phyloP scores from a whole-genome alignment of 1,140 invertebrate genomes.

The Orussus abietinus region DNA sequence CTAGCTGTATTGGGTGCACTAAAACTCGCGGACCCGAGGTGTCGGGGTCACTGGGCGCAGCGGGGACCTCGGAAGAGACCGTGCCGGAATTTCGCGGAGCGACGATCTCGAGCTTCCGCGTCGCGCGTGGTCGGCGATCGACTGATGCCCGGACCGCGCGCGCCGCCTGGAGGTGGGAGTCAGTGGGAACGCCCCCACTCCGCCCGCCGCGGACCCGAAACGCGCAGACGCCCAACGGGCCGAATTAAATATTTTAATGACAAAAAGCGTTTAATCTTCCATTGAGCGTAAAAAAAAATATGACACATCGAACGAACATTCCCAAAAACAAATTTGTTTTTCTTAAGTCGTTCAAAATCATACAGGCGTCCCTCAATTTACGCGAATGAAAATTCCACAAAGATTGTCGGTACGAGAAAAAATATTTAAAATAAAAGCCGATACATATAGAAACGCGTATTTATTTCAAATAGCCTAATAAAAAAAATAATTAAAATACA shows the following conservation, averaged over 20 bases:
- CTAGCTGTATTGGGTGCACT: background rate
- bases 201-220: too few relatives aligned
- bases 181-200: too few relatives aligned
- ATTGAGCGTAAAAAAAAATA: too few relatives aligned
- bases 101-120: constrained; percentile 13
- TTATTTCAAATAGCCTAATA: constrained; percentile 2
- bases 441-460: background rate
- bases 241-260: too few relatives aligned
- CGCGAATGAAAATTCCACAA: too few relatives aligned
- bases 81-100: background rate
- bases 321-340: too few relatives aligned
- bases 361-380: too few relatives aligned
- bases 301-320: too few relatives aligned
- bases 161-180: constrained; percentile 26
- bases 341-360: too few relatives aligned
- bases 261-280: too few relatives aligned
- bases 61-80: background rate
- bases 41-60: background rate
- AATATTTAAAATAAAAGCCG: background rate
- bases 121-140: constrained; percentile 31
- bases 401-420: background rate
- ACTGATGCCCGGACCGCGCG: constrained; percentile 26
- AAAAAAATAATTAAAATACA: too few relatives aligned
- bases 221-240: too few relatives aligned
- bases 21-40: background rate